Conservation (phyloP, 37 sponge, comb jelly and placozoan species). For the Oscarella lobularis region DNA sequence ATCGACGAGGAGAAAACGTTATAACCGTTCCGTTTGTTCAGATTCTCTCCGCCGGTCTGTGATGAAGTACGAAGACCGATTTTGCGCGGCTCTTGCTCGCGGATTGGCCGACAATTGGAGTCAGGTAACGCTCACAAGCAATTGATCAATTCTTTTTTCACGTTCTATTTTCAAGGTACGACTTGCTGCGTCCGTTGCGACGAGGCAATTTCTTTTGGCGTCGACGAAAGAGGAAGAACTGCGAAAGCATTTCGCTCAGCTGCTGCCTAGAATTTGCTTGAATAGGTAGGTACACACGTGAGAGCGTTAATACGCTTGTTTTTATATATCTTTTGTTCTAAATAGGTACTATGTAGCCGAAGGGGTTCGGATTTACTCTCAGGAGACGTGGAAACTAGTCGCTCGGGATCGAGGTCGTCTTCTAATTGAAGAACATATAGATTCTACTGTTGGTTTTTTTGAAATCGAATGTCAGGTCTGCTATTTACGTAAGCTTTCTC, state of each 20-base stretch:
- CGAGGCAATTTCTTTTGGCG: constrained; percentile 53
- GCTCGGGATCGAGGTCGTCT: not conserved
- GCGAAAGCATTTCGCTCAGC: constrained; percentile 14
- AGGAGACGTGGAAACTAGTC: constrained; percentile 76
- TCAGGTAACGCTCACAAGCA: constrained; percentile 28
- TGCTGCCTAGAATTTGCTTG: constrained; percentile 84
- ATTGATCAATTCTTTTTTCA: not conserved
- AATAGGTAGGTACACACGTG: constrained; percentile 42
- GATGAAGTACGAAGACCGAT: not conserved
- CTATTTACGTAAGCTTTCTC: not conserved
- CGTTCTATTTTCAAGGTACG: constrained; percentile 42
- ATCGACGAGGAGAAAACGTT: too few relatives aligned
- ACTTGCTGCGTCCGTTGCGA: constrained; percentile 79
- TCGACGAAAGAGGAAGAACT: constrained; percentile 7
- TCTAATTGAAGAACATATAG: not conserved
- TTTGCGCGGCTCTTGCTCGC: constrained; percentile 12
- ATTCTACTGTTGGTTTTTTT: not conserved
- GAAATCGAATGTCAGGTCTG: not conserved
- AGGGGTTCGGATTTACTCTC: constrained; percentile 86
- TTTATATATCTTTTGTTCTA: not conserved
- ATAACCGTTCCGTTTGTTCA: too few relatives aligned
- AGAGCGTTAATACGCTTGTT: too few relatives aligned
- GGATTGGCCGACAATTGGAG: constrained; percentile 97
- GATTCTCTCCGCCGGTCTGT: not conserved
- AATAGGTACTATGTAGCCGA: constrained; percentile 89